Evolutionary conservation across 1,140 invertebrate genomes (phyloP).

Genomic region (Caenorhabditis tropicalis): DNA sequence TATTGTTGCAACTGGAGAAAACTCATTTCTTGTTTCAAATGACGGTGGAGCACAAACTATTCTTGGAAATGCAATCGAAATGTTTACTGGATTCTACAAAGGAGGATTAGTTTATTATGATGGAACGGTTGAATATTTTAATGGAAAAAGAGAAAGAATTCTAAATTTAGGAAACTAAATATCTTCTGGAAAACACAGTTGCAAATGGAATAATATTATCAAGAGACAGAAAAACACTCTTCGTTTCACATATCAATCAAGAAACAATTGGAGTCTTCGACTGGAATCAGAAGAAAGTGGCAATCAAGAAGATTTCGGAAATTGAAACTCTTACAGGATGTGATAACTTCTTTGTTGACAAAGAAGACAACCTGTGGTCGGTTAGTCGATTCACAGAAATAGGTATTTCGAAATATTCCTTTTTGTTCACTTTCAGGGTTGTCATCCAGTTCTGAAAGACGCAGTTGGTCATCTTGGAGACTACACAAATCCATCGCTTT

Average conservation of each 20-base stretch:
- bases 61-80: background rate
- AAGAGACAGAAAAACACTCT: conserved; percentile 3
- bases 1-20: conserved; percentile 8
- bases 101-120: background rate
- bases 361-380: conserved; percentile 5
- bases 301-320: conserved; percentile 2
- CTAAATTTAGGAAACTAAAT: background rate
- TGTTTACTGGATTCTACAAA: background rate
- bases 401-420: background rate
- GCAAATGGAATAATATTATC: conserved; percentile 9
- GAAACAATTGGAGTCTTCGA: conserved; percentile 18
- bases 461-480: conserved; percentile 21
- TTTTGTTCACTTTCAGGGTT: background rate
- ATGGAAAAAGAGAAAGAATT: background rate
- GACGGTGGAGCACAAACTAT: conserved; percentile 11
- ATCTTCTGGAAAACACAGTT: background rate
- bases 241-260: conserved; percentile 30
- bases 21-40: conserved; percentile 10
- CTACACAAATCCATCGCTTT: background rate
- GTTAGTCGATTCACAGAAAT: background rate
- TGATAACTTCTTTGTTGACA: conserved; percentile 22
- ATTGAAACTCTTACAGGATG: conserved; percentile 26
- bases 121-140: background rate
- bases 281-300: conserved; percentile 11
- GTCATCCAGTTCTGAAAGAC: conserved; percentile 26